A percentile compares a stretch with the other conserved stretches of the same genome.
Conservation (phyloP, 1,140 invertebrate species). For the Ctenoplectra terminalis region DNA sequence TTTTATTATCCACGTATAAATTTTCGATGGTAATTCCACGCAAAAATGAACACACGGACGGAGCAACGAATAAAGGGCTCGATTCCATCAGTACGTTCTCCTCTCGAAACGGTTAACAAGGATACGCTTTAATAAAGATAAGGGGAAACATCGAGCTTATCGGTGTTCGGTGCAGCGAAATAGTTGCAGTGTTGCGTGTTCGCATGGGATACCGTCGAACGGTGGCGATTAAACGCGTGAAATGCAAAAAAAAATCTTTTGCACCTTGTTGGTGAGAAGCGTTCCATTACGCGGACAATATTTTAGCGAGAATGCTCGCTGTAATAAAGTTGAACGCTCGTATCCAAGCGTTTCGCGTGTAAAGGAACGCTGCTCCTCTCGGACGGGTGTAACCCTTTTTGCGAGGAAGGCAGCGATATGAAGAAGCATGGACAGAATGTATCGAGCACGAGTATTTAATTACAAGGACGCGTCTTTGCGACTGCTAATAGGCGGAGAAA, state of each 20-base stretch:
- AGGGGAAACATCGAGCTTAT: slow-evolving; percentile 6
- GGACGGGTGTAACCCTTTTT: not conserved
- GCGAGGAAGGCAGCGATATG: not conserved
- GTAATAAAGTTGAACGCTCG: slow-evolving; percentile 18
- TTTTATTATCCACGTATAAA: slow-evolving; percentile 62
- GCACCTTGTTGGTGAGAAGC: not conserved
- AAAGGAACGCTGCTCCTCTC: not conserved
- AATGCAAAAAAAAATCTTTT: not conserved
- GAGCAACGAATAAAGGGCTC: not conserved
- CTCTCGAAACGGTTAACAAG: slow-evolving; percentile 8
- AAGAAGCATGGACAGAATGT: not conserved
- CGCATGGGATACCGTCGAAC: too few species aligned
- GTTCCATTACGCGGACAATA: slow-evolving; percentile 29
- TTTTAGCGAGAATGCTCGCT: slow-evolving; percentile 15
- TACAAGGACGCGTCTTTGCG: slow-evolving; percentile 36
- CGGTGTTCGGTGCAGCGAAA: not conserved
- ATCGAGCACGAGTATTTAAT: slow-evolving; percentile 35
- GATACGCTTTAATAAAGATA: slow-evolving; percentile 48
- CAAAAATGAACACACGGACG: slow-evolving; percentile 25
- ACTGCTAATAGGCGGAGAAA: not conserved
- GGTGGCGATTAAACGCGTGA: slow-evolving; percentile 19
- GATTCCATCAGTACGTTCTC: not conserved
- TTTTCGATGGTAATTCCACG: slow-evolving; percentile 52
- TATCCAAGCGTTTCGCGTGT: not conserved
- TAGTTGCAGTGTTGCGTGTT: not conserved